Evolutionary conservation across 2,113 vertebrate species (phyloP), one percentile per base, ranked within the genome.

Genomic region (Clarias batrachus): DNA sequence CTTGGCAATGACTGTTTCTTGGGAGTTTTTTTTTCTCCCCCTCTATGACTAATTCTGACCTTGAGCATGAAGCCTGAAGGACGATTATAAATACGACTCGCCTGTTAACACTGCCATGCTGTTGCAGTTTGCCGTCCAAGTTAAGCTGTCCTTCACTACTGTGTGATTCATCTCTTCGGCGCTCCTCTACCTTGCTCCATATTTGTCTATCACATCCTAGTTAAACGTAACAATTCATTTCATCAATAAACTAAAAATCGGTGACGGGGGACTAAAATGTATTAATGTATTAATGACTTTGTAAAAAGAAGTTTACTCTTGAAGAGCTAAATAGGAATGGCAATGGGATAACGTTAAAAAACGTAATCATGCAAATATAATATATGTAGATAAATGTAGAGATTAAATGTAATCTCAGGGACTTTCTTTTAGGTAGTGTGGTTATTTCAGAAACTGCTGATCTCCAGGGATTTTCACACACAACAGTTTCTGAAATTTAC

Each of bases 31-130:
- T 77, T 52, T 85, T 37, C 52, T 73, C 63, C 48, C 33, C 11
- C 56, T 68, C 65, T 12, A 25, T 86, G 86, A 82, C 86, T 87
- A 82, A 87, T 83, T 56, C n/a, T 83, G 86, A 87, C 80, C 66
- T 77, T 87, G 86, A 87, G 70, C 86, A 56, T 52, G 41, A 65
- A 70, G 86, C 37, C 74, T 76, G 48, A 82, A 82, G 80, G 80
- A 81, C 21, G n/a, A 74, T 37, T 76, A 71, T 82, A 87, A 87
- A 87, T 73, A 73, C 63, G 41, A 82, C 78, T 81, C 16, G 30
- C 14, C 78, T 57, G 80, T 56, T 87, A 76, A 74, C 65, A 54
- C 54, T 71, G 62, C 68, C 56, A 62, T 81, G 56, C 57, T 86
- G 85, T 62, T 87, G 41, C 80, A 57, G 13, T 54, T 80, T 33